Conservation (phyloP, 2,113 vertebrate species). For the Semnornis frantzii region DNA sequence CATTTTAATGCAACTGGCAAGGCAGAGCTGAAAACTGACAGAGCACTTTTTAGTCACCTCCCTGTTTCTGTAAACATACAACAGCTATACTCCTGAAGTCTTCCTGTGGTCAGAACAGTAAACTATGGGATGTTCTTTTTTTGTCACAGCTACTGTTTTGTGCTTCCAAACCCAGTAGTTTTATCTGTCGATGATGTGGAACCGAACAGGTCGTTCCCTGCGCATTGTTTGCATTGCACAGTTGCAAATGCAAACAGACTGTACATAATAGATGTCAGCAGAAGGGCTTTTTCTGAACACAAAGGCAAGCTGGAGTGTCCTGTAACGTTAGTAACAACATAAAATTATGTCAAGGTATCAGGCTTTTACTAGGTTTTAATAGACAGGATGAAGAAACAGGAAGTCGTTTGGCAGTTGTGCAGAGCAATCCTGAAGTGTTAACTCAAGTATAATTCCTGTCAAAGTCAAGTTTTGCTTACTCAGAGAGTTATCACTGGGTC, state of each 20-base stretch:
- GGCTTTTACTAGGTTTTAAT: constrained; percentile 8
- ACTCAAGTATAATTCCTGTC: neutral
- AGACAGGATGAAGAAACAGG: neutral
- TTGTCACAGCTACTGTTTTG: neutral
- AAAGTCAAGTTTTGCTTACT: constrained; percentile 19
- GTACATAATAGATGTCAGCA: constrained; percentile 34
- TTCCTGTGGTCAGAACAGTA: constrained; percentile 28
- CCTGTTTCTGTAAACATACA: constrained; percentile 54
- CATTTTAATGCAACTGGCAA: constrained; percentile 77
- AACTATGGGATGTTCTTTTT: neutral
- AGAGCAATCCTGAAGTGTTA: neutral
- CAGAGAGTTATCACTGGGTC: neutral
- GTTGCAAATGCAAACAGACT: constrained; percentile 16
- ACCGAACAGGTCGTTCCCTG: neutral
- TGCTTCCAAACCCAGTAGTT: constrained; percentile 19
- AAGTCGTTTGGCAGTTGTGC: neutral
- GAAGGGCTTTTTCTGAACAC: neutral
- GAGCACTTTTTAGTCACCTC: constrained; percentile 77
- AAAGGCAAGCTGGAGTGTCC: neutral
- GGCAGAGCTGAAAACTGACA: constrained; percentile 73
- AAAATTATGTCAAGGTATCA: constrained; percentile 4
- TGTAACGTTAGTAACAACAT: neutral
- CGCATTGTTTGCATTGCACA: constrained; percentile 25
- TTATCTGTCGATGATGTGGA: neutral
- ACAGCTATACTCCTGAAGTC: constrained; percentile 18